phyloP scores from a whole-genome alignment of 1,140 invertebrate genomes.

The Penaeus vannamei region DNA sequence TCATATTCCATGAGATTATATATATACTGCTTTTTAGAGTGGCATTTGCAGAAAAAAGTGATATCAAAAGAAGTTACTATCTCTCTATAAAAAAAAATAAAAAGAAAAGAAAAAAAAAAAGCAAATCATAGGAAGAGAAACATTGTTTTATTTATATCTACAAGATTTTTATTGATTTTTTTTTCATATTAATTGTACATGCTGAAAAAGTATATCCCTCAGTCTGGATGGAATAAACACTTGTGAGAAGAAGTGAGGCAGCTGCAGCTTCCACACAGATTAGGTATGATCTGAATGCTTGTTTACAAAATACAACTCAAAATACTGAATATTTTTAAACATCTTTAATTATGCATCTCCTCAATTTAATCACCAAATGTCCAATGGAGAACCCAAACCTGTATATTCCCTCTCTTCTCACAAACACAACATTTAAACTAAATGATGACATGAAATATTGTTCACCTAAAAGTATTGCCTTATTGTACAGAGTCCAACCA shows the following conservation, averaged over 20 bases:
- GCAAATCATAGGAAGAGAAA: not conserved
- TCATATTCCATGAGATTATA: not conserved
- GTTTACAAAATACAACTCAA: too few relatives aligned
- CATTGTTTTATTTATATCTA: slow-evolving; percentile 3
- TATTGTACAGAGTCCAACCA: slow-evolving; percentile 1
- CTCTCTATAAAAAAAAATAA: too few relatives aligned
- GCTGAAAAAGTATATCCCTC: slow-evolving; percentile 40
- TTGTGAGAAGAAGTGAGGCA: slow-evolving; percentile 46
- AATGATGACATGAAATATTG: slow-evolving; percentile 3
- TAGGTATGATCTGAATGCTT: too few relatives aligned
- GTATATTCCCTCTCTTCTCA: not conserved
- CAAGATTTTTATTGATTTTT: slow-evolving; percentile 5
- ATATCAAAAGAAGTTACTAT: too few relatives aligned
- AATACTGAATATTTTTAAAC: too few relatives aligned
- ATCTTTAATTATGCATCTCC: too few relatives aligned
- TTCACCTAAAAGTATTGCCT: slow-evolving; percentile 12
- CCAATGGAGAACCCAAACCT: not conserved
- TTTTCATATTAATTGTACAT: not conserved
- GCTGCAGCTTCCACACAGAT: too few relatives aligned
- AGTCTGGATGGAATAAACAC: slow-evolving; percentile 62
- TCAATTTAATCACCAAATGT: not conserved
- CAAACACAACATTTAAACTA: slow-evolving; percentile 21
- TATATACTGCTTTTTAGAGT: too few relatives aligned
- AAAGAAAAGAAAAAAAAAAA: too few relatives aligned
- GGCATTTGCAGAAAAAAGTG: too few relatives aligned